Evolutionary conservation across 1,140 invertebrate genomes (phyloP).

Genomic region (Eulimnadia texana): DNA sequence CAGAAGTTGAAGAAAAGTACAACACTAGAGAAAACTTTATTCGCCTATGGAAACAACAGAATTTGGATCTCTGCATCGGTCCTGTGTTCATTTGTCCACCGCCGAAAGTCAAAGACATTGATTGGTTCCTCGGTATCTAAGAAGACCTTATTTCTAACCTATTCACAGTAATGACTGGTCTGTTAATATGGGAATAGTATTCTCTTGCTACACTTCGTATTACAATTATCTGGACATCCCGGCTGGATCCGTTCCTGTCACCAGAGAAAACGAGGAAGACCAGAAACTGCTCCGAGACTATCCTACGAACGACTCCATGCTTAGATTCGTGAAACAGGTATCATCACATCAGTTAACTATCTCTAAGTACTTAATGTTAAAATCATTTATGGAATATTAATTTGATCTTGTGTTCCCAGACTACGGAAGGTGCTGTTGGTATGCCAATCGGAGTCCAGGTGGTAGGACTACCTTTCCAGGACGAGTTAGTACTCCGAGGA

Average conservation of each 20-base stretch:
- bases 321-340: constrained; percentile 20
- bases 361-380: no score
- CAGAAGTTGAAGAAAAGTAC: neutral
- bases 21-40: constrained; percentile 1
- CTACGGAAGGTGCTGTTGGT: constrained; percentile 22
- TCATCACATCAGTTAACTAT: no score
- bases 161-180: no score
- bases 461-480: constrained; percentile 28
- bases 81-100: constrained; percentile 15
- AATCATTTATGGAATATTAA: no score
- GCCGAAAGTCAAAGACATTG: neutral
- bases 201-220: constrained; percentile 19
- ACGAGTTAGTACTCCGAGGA: constrained; percentile 26
- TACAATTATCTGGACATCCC: constrained; percentile 27
- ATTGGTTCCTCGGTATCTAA: constrained; percentile 10
- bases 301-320: constrained; percentile 18
- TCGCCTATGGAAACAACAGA: neutral
- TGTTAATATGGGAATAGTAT: no score
- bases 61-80: constrained; percentile 16
- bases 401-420: no score
- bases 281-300: constrained; percentile 24
- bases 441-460: constrained; percentile 30
- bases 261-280: constrained; percentile 23
- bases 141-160: no score
- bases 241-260: constrained; percentile 25